Evolutionary conservation across 2,113 vertebrate species (phyloP), one percentile per base, ranked within the genome.

Genomic region (Brienomyrus brachyistius): DNA sequence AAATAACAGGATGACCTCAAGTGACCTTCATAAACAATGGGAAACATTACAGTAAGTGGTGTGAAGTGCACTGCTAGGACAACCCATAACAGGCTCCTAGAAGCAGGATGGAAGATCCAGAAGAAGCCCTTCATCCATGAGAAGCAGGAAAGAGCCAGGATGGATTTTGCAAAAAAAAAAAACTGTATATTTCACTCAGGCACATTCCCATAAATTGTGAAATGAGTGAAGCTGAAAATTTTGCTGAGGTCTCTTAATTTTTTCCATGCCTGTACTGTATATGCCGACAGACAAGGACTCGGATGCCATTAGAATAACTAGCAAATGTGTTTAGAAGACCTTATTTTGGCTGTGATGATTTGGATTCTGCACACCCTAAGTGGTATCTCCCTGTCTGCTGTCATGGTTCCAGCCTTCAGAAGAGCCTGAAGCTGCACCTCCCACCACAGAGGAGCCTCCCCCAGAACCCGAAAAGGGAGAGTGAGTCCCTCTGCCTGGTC

Each of bases 391-490:
- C 31, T 83, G 88, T 83, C 19, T 35, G 6, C 35, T 9, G 27
- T 7, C 90, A 23, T 90, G 88, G 17, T 89, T 95, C 95, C 91
- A 91, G 56, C 90, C 94, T 91, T 95, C 94, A 85, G 94, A 90
- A 80, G 88, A 95, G 54, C 92, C 94, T 3, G 93, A 94, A 45
- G 87, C 93, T 0, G 96, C 97, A 31, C 93, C 94, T 74, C 92
- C 90, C 77, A 92, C 92, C 51, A 62, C 92, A 27, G 94, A 93
- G 0, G 96, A 97, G 91, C 92, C 95, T 0, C 95, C 95, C 83
- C 94, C 94, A 1, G 96, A 97, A 52, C 95, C 96, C 0, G 97
- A 98, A 91, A 98, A 98, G 94, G 96, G 97, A 0, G 97, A 98
- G 98, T 98, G 92, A 96, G 97, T 94, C 7, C 48, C 40, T 19